These are phyloP conservation scores for Helostoma temminkii DNA, from an alignment of 2,797 vertebrate species.

Conservation along the genomic window DNA sequence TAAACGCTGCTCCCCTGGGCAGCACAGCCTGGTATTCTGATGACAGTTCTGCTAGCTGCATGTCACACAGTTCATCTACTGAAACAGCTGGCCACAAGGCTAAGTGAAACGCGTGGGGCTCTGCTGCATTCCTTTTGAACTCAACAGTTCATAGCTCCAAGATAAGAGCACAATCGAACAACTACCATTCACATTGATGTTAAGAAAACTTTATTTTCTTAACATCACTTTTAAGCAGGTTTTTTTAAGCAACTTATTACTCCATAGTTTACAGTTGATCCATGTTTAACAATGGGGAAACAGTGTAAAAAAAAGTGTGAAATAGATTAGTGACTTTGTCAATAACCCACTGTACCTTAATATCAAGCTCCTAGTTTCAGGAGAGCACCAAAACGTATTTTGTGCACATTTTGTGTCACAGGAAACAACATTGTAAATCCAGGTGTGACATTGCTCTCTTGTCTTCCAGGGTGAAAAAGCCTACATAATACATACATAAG, in stretches of 20 bases:
- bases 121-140: slow-evolving; percentile 40
- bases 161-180: slow-evolving; percentile 3
- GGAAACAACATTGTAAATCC: no score
- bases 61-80: slow-evolving; percentile 60
- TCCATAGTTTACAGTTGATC: no score
- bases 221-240: no score
- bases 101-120: slow-evolving; percentile 31
- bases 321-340: not conserved
- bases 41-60: slow-evolving; percentile 47
- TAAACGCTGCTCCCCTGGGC: slow-evolving; percentile 52
- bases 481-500: no score
- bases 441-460: no score
- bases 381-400: no score
- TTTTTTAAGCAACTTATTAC: no score
- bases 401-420: no score
- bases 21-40: slow-evolving; percentile 34
- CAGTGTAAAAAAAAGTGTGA: not conserved
- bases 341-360: not conserved
- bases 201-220: no score
- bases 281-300: no score
- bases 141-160: slow-evolving; percentile 5
- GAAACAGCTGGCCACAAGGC: slow-evolving; percentile 47
- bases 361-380: not conserved
- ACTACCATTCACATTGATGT: slow-evolving; percentile 1
- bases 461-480: no score